These are phyloP conservation scores for Cheirogaleus medius DNA, from an alignment of 2,113 vertebrate species.

Conservation along the genomic window DNA sequence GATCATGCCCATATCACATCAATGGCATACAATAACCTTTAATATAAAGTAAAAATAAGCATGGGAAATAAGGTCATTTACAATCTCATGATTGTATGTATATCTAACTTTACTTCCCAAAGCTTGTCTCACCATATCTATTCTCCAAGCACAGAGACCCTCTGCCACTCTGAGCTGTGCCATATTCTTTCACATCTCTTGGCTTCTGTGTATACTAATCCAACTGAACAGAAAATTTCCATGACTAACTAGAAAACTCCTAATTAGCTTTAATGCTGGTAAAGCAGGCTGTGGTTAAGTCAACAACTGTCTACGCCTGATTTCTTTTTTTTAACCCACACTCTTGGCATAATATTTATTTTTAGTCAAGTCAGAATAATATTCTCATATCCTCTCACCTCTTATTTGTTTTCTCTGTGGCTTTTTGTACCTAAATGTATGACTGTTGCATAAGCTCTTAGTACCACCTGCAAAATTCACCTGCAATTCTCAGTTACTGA, in stretches of 20 bases:
- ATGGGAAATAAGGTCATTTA: background rate
- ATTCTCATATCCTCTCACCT: background rate
- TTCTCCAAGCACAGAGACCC: background rate
- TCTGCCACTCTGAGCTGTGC: background rate
- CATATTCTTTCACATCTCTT: background rate
- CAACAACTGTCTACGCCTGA: background rate
- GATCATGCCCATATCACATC: background rate
- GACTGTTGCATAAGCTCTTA: background rate
- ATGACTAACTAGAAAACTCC: background rate
- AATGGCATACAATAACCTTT: background rate
- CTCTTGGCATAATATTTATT: background rate
- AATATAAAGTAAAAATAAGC: background rate
- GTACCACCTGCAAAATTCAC: background rate
- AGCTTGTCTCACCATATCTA: background rate
- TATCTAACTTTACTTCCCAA: background rate
- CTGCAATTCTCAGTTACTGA: background rate
- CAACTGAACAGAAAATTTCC: background rate
- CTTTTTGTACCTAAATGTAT: background rate
- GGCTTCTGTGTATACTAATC: background rate
- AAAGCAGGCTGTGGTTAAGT: background rate
- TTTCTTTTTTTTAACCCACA: background rate
- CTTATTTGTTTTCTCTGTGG: background rate
- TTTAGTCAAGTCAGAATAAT: background rate
- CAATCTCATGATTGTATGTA: background rate
- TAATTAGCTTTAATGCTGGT: background rate